Conservation (phyloP, 1,140 invertebrate genomes). For the Amyelois transitella region DNA sequence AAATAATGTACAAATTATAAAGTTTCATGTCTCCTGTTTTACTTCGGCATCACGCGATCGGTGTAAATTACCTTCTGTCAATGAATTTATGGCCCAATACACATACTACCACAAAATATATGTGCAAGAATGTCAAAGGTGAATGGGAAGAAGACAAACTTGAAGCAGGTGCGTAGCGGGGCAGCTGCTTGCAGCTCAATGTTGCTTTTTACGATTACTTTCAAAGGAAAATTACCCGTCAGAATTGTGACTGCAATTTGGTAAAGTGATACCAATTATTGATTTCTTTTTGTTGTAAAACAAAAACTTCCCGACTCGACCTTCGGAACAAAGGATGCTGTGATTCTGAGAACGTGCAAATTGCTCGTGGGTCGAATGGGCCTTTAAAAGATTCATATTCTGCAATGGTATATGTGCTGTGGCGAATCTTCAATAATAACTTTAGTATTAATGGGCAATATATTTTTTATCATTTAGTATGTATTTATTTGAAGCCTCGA, state of each 20-base stretch:
- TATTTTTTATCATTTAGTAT: background rate
- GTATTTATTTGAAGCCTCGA: background rate
- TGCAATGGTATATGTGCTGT: background rate
- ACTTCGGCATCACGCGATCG: background rate
- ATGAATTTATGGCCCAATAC: constrained; percentile 3
- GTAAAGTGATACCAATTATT: constrained; percentile 3
- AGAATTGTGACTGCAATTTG: constrained; percentile 3
- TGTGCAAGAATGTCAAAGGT: constrained; percentile 3
- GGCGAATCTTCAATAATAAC: background rate
- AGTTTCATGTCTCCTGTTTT: background rate
- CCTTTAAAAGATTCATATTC: background rate
- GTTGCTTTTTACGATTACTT: constrained; percentile 1
- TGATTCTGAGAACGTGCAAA: background rate
- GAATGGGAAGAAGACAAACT: constrained; percentile 2
- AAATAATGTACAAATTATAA: background rate
- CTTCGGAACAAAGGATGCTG: background rate
- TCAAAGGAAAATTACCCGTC: background rate
- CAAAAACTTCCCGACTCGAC: background rate
- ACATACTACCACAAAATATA: background rate
- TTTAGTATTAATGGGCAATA: background rate
- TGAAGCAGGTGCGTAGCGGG: background rate
- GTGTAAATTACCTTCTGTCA: background rate
- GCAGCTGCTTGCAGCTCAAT: constrained; percentile 1
- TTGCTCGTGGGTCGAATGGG: background rate
- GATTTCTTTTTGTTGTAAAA: background rate